These are phyloP conservation scores for Magallana angulata DNA, from an alignment of 1,140 invertebrate genomes.

Conservation along the genomic window DNA sequence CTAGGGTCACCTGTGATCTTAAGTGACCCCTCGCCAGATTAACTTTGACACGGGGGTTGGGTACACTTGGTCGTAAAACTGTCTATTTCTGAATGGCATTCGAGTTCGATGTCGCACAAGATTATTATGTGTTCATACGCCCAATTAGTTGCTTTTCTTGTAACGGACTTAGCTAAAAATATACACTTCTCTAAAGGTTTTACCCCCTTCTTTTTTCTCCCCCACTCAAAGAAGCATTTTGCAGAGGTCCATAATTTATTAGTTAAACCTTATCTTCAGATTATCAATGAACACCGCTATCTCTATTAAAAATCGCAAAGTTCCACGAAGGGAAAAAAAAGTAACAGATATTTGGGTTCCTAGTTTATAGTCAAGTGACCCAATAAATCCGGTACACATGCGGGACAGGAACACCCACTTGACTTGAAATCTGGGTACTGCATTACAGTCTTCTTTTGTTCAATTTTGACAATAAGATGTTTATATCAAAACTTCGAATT, in stretches of 20 bases:
- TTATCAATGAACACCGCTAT: slow-evolving; percentile 25
- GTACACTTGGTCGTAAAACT: slow-evolving; percentile 56
- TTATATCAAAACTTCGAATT: slow-evolving; percentile 10
- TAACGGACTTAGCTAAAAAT: slow-evolving; percentile 48
- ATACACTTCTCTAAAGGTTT: not conserved
- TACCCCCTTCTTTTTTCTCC: not conserved
- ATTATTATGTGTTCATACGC: slow-evolving; percentile 54
- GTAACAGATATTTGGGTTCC: slow-evolving; percentile 22
- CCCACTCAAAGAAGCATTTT: slow-evolving; percentile 1
- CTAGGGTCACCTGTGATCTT: not conserved
- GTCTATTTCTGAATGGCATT: slow-evolving; percentile 48
- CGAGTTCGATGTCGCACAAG: slow-evolving; percentile 9
- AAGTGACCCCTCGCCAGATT: slow-evolving; percentile 48
- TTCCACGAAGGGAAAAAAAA: slow-evolving; percentile 11
- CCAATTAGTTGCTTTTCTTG: slow-evolving; percentile 53
- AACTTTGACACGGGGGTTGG: slow-evolving; percentile 29
- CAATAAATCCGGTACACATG: slow-evolving; percentile 8
- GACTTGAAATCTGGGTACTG: slow-evolving; percentile 17
- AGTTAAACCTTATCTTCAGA: slow-evolving; percentile 6
- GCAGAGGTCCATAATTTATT: slow-evolving; percentile 7
- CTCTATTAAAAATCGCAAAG: not conserved
- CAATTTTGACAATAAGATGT: slow-evolving; percentile 25
- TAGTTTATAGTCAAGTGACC: slow-evolving; percentile 28
- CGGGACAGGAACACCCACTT: slow-evolving; percentile 26
- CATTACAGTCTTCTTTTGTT: slow-evolving; percentile 22